Base-by-base conservation (phyloP, 2,888 invertebrate genomes). In the Melipona beecheii region DNA sequence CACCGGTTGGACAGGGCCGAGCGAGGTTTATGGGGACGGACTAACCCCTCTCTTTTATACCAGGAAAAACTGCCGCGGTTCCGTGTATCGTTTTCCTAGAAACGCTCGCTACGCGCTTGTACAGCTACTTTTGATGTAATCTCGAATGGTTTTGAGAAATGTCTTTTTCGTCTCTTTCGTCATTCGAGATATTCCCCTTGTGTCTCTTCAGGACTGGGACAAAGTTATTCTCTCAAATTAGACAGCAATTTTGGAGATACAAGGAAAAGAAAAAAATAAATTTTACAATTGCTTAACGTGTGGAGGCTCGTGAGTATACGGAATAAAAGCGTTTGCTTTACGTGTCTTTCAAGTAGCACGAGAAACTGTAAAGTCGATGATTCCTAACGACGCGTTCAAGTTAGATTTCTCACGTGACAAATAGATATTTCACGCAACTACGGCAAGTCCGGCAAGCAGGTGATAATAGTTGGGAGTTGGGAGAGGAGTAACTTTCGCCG, bases 391-490 rank as follows among this genome's bases (percentile, higher is more conserved):
- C 4, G 4, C 19, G 31, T 43, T 66, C 15, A 19, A 70, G 62
- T 50, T 52, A 0, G 36, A 52, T 21, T 60, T 36, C 17, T 43
- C n/a, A 27, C 19, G 54, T 15, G 64, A 54, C 52, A 49, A 11
- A 13, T 13, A 43, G 71, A 43, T 43, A 54, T 15, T 9, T 2
- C 17, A 43, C 9, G n/a, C 54, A 79, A 70, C 19, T 74, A 36
- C 49, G n/a, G 4, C 52, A 36, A 24, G 24, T 11, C 9, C 54
- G 17, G 71, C 74, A 74, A 84, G 72, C 75, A 62, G 24, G 62
- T 62, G 74, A 84, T 83, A 83, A 83, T 84, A 78, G 75, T 78
- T 75, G n/a, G n/a, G n/a, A n/a, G n/a, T n/a, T 27, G 13, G 43
- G 24, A 72, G 52, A 21, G 58, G 75, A 43, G 83, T 27, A 75